Evolutionary conservation across 2,113 vertebrate genomes (phyloP).

Genomic region (Bujurquina vittata): DNA sequence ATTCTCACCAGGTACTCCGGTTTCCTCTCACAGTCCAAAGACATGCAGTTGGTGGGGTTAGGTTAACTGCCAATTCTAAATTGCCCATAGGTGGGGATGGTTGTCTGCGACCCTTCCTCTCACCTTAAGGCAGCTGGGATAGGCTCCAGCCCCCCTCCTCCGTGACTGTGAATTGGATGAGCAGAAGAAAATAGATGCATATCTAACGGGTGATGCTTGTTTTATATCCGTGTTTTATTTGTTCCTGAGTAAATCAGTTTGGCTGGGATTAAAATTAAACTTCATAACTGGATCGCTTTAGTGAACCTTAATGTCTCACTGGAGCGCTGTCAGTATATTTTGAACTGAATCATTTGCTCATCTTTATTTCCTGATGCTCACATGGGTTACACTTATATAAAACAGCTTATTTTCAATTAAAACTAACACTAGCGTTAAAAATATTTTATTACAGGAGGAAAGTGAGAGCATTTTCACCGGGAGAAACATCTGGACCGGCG

Average conservation of each 20-base stretch:
- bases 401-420: fast-evolving
- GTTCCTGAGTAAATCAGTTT: background rate
- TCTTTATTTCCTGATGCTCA: background rate
- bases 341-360: fast-evolving
- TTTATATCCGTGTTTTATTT: background rate
- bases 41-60: too few species aligned
- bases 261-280: background rate
- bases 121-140: too few species aligned
- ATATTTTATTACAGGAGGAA: background rate
- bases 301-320: too few species aligned
- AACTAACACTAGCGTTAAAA: background rate
- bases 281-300: background rate
- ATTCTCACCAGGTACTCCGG: too few species aligned
- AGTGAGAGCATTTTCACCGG: background rate
- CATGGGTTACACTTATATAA: background rate
- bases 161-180: too few species aligned
- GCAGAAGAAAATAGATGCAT: background rate
- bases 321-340: background rate
- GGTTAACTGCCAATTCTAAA: too few species aligned
- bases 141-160: too few species aligned
- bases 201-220: background rate
- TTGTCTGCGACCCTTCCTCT: too few species aligned
- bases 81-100: too few species aligned
- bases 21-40: too few species aligned
- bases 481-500: background rate